Percentiles rank a stretch among this genome's conserved stretches.
These are phyloP conservation scores for Acyrthosiphon pisum DNA, from an alignment of 1,140 invertebrate genomes.

Conservation along the genomic window DNA sequence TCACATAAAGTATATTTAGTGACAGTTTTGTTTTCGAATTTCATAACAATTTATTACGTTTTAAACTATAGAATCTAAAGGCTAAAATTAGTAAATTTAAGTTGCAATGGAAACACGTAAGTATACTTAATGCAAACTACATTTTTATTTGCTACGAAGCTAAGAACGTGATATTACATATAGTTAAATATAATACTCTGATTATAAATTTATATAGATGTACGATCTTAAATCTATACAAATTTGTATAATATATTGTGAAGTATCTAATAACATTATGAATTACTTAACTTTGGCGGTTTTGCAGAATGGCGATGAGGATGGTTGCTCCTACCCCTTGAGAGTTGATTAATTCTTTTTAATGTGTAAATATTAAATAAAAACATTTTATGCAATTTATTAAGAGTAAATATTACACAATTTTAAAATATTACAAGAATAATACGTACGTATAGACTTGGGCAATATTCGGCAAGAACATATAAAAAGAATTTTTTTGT, in stretches of 20 bases:
- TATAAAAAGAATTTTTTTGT: neutral
- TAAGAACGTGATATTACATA: neutral
- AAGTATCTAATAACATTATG: too few relatives aligned
- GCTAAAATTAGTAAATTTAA: neutral
- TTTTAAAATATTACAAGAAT: neutral
- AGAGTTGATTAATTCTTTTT: neutral
- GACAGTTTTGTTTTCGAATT: neutral
- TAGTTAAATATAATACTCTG: neutral
- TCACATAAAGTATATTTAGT: neutral
- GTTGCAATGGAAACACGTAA: neutral
- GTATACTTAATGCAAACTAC: neutral
- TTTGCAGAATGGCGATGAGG: neutral
- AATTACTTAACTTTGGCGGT: neutral
- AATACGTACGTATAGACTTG: neutral
- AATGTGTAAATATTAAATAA: neutral
- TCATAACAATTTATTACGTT: neutral
- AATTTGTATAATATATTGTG: neutral
- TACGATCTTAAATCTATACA: neutral
- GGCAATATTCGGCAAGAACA: neutral
- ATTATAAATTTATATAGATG: neutral
- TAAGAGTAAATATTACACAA: neutral
- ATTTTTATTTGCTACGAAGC: neutral
- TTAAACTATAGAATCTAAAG: neutral
- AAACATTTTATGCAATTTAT: neutral
- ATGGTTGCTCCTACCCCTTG: accelerated